Percentiles rank a stretch among this genome's conserved stretches.
Evolutionary conservation across 1,140 invertebrate species (phyloP).

Genomic region (Kradibia gibbosae): DNA sequence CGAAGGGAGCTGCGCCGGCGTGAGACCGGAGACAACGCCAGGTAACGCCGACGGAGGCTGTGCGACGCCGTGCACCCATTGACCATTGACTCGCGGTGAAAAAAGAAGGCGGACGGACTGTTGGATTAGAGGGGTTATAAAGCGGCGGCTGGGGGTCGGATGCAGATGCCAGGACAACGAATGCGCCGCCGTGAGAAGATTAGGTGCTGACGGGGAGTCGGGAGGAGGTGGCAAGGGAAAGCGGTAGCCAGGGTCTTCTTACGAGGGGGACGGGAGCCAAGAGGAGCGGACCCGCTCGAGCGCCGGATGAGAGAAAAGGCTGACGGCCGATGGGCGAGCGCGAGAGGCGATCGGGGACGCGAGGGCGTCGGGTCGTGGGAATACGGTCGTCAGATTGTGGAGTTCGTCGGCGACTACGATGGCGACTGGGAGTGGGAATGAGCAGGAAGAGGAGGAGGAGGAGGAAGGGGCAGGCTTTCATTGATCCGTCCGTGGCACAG

Average conservation of each 20-base stretch:
- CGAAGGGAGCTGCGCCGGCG: slow-evolving; percentile 3
- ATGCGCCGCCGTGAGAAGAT: neutral
- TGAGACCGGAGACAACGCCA: neutral
- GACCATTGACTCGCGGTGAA: neutral
- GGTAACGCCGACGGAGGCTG: too few relatives aligned
- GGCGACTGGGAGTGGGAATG: neutral
- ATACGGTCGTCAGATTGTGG: too few relatives aligned
- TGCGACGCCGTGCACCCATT: neutral
- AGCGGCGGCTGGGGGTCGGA: neutral
- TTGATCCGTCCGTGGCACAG: slow-evolving; percentile 68
- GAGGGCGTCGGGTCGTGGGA: slow-evolving; percentile 51
- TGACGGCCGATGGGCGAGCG: slow-evolving; percentile 15
- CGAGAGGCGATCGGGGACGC: slow-evolving; percentile 55
- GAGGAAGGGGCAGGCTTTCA: slow-evolving; percentile 67
- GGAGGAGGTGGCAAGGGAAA: too few relatives aligned
- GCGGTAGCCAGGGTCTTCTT: too few relatives aligned
- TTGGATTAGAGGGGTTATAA: neutral
- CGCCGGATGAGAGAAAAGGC: neutral
- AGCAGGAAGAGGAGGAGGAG: slow-evolving; percentile 56
- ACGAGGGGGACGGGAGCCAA: too few relatives aligned
- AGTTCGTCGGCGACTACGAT: too few relatives aligned
- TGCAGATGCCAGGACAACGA: neutral
- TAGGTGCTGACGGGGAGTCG: too few relatives aligned
- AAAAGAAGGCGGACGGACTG: neutral
- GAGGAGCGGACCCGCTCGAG: too few relatives aligned